Evolutionary conservation across 2,888 invertebrate genomes (phyloP), one percentile per base, ranked within the genome.

Genomic region (Volucella bombylans): DNA sequence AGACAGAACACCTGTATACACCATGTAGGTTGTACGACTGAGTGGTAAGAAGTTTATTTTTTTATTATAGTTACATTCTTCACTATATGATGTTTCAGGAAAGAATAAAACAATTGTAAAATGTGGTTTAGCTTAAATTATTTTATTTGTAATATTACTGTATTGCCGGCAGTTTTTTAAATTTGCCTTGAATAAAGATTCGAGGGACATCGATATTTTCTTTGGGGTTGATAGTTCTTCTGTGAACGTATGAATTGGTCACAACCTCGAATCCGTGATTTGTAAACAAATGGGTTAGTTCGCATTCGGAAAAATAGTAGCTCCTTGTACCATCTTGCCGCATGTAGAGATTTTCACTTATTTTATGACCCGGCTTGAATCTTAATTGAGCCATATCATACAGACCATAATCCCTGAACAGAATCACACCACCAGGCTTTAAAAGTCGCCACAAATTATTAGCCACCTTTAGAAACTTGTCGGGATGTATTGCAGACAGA

Each of bases 331-430:
- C 98, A 94, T 99, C 99, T 91, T 99, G 99, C 15, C 99, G 93
- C 93, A 97, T 96, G 90, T 99, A 99, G 88, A 98, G 96, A 90
- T 98, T 97, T 3, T 99, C 98, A 0, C 94, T 92, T 64, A 99
- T 96, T 91, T 99, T 98, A 89, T 97, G 95, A 0, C 98, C 98
- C 0, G 97, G 94, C 85, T 97, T 96, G 90, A 99, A 99, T 45
- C 99, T 93, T 64, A 99, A 90, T 93, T 99, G 98, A 0, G 99
- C 97, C 96, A 99, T 97, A 90, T 99, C 99, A 89, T 98, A 96
- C 0, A 97, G 92, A 0, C 98, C 99, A 91, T 99, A 99, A 92
- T 99, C 99, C 82, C 99, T 92, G 87, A 99, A 96, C 15, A 99
- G 91, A 1, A 99, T 90, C 45, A 96, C 90, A 0, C 98, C 99